phyloP scores from a whole-genome alignment of 1,140 invertebrate species.

The Monochamus saltuarius region DNA sequence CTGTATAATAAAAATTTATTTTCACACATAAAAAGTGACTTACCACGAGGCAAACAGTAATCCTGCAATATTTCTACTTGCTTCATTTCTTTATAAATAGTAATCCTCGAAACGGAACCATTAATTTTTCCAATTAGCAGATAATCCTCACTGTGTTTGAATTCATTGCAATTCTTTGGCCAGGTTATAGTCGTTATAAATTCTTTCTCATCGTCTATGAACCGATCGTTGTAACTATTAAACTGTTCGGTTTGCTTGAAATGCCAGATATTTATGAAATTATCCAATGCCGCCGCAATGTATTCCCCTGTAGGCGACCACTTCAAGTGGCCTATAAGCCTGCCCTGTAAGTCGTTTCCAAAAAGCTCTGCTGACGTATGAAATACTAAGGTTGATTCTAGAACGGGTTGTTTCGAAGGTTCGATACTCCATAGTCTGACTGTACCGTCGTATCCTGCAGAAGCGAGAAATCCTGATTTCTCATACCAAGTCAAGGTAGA shows the following conservation, averaged over 20 bases:
- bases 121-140: conserved; percentile 59
- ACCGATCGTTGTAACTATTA: conserved; percentile 40
- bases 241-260: conserved; percentile 28
- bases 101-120: conserved; percentile 52
- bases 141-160: conserved; percentile 50
- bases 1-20: background rate
- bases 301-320: conserved; percentile 60
- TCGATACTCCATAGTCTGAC: conserved; percentile 61
- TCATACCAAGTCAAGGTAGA: conserved; percentile 52
- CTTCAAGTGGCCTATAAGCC: conserved; percentile 55
- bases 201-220: conserved; percentile 52
- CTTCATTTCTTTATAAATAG: conserved; percentile 39
- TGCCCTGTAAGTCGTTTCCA: conserved; percentile 58
- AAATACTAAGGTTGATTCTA: conserved; percentile 64
- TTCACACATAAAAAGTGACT: conserved; percentile 18
- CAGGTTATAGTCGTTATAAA: conserved; percentile 58
- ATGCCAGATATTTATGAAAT: conserved; percentile 62
- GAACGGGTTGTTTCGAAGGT: conserved; percentile 45
- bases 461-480: conserved; percentile 55
- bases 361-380: conserved; percentile 56
- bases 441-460: conserved; percentile 67
- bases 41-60: conserved; percentile 53
- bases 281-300: conserved; percentile 60
- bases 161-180: conserved; percentile 49
- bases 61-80: conserved; percentile 53